Percentiles rank a stretch among this genome's conserved stretches.
Evolutionary conservation across 2,113 vertebrate genomes (phyloP).

Genomic region (Brachyistius frenatus): DNA sequence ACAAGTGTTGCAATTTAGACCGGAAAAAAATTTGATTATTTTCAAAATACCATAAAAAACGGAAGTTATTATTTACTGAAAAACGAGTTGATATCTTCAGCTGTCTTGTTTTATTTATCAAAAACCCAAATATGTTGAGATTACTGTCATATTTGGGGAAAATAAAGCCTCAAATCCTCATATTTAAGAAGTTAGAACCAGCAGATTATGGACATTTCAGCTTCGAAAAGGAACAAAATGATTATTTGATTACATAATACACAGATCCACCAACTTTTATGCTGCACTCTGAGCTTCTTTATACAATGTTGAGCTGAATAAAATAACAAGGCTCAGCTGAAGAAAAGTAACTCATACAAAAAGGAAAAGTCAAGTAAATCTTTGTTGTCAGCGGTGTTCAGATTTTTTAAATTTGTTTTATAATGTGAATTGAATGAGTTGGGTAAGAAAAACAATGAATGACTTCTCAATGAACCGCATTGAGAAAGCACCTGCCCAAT

Average conservation of each 20-base stretch:
- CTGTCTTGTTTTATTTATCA: too few relatives aligned
- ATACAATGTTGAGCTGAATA: neutral
- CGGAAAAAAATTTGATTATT: neutral
- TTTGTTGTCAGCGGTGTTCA: neutral
- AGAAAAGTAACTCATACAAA: neutral
- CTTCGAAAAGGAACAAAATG: neutral
- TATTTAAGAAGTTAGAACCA: neutral
- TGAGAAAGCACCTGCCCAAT: neutral
- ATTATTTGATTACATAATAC: neutral
- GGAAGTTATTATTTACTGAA: too few relatives aligned
- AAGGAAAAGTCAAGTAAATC: rapidly evolving
- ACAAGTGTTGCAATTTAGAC: constrained; percentile 7
- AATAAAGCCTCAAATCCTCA: neutral
- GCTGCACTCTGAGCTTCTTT: neutral
- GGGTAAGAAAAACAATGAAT: neutral
- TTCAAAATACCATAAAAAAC: neutral
- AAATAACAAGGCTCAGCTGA: too few relatives aligned
- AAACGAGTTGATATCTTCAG: too few relatives aligned
- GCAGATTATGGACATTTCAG: neutral
- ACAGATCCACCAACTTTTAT: neutral
- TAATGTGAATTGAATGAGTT: neutral
- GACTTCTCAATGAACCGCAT: neutral
- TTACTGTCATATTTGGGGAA: too few relatives aligned
- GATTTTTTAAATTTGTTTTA: neutral
- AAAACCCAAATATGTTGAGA: too few relatives aligned